These are phyloP conservation scores for Pandemis cinnamomeana DNA, from an alignment of 2,888 invertebrate species.

Conservation along the genomic window DNA sequence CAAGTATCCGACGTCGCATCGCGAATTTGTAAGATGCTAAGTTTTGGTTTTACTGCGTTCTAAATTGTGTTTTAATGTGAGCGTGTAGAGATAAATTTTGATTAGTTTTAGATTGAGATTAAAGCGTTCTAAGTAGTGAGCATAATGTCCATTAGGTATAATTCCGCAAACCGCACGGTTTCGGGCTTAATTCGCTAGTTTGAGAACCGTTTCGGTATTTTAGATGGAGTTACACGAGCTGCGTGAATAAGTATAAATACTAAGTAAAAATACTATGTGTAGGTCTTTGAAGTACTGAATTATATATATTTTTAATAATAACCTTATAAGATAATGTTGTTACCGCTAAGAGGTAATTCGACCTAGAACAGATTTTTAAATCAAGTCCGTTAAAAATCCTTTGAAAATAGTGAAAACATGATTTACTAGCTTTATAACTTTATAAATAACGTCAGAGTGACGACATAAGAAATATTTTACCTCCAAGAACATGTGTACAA, in stretches of 20 bases:
- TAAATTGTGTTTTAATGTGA: not conserved
- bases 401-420: too few species aligned
- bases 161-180: constrained; percentile 1
- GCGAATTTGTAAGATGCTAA: not conserved
- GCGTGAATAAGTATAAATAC: not conserved
- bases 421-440: too few species aligned
- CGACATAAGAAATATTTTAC: too few species aligned
- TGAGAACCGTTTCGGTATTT: not conserved
- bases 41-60: not conserved
- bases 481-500: too few species aligned
- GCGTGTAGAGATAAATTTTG: not conserved
- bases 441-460: too few species aligned
- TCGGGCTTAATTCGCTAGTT: not conserved
- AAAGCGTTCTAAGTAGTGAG: not conserved
- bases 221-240: not conserved
- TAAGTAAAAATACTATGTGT: constrained; percentile 5
- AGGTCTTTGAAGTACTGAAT: too few species aligned
- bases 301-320: too few species aligned
- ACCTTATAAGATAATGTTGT: too few species aligned
- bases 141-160: constrained; percentile 3
- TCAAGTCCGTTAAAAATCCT: too few species aligned
- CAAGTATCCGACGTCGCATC: not conserved
- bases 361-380: too few species aligned
- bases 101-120: not conserved
- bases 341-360: too few species aligned